Evolutionary conservation across 2,113 vertebrate genomes (phyloP).

Genomic region (Herpetotheres cachinnans): DNA sequence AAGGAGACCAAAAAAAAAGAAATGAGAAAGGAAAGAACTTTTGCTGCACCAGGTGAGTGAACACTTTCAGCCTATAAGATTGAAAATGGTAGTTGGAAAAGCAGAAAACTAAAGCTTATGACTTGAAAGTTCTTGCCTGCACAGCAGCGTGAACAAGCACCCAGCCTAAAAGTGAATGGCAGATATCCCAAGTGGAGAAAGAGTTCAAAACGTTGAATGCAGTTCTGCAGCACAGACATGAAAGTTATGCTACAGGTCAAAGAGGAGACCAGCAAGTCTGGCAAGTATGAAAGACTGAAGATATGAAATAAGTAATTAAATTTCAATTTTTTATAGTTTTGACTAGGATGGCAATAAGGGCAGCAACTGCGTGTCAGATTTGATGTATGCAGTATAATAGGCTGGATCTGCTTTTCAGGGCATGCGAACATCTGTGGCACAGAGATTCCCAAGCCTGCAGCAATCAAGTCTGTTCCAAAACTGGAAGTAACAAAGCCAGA

Average conservation of each 20-base stretch:
- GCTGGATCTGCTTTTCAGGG: constrained; percentile 14
- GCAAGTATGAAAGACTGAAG: neutral
- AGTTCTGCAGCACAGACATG: neutral
- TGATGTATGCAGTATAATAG: neutral
- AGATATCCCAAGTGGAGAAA: neutral
- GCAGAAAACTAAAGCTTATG: neutral
- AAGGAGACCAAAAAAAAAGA: neutral
- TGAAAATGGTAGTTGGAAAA: neutral
- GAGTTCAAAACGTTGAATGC: neutral
- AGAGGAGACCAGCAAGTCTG: neutral
- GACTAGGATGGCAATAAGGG: neutral
- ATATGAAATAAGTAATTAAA: neutral
- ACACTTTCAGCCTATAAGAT: neutral
- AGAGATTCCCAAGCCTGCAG: constrained; percentile 37
- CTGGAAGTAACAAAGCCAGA: constrained; percentile 42
- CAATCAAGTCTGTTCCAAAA: neutral
- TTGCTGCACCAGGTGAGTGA: neutral
- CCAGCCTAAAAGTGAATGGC: neutral
- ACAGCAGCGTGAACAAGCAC: neutral
- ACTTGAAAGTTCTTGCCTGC: neutral
- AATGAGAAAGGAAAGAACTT: neutral
- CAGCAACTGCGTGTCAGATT: neutral
- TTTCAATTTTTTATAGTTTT: neutral
- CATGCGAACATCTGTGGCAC: constrained; percentile 49
- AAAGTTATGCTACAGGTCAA: neutral